Conservation (phyloP, 1,140 invertebrate species). For the Drosophila dunni region DNA sequence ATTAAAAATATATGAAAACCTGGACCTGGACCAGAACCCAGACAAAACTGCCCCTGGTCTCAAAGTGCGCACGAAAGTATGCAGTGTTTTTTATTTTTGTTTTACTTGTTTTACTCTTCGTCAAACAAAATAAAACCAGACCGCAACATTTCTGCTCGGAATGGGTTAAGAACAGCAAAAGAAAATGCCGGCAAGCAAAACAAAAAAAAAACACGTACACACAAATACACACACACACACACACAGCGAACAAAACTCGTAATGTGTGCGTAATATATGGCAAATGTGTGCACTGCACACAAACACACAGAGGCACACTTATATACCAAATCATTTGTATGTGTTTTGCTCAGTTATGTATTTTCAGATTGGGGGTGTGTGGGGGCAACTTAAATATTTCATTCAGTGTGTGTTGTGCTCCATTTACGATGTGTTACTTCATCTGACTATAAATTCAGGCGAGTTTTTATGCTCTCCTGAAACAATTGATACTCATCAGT, state of each 20-base stretch:
- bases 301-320: constrained; percentile 22
- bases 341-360: constrained; percentile 19
- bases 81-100: background rate
- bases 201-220: constrained; percentile 19
- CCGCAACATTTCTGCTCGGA: constrained; percentile 37
- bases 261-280: constrained; percentile 81
- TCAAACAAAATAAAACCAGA: constrained; percentile 40
- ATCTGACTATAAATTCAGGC: constrained; percentile 22
- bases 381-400: constrained; percentile 70
- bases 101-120: background rate
- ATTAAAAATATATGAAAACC: constrained; percentile 69
- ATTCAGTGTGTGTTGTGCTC: constrained; percentile 75
- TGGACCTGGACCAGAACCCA: constrained; percentile 18
- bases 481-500: constrained; percentile 37
- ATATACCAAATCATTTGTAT: constrained; percentile 14
- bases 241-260: constrained; percentile 57
- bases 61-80: constrained; percentile 65
- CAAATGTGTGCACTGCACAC: constrained; percentile 72
- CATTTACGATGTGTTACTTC: constrained; percentile 73
- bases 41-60: constrained; percentile 61
- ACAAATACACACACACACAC: constrained; percentile 57
- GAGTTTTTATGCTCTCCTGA: constrained; percentile 20
- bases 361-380: constrained; percentile 7
- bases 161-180: constrained; percentile 36
- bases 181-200: constrained; percentile 25